Conservation (phyloP, 2,888 invertebrate genomes). For the Spicauda simplicius region DNA sequence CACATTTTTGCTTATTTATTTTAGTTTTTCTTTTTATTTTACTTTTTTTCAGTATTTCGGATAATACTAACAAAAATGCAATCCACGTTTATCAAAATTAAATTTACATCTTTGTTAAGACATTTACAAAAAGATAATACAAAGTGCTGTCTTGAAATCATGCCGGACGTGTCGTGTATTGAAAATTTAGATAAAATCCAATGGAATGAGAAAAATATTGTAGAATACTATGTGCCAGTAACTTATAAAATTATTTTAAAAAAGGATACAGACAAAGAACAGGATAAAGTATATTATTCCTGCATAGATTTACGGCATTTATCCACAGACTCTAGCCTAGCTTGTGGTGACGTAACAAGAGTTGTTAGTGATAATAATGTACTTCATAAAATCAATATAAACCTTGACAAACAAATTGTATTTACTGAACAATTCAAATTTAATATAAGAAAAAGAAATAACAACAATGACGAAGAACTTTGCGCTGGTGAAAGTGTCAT, state of each 20-base stretch:
- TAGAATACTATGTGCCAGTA: constrained; percentile 71
- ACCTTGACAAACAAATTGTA: background rate
- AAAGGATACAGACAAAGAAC: constrained; percentile 46
- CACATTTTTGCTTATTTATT: constrained; percentile 38
- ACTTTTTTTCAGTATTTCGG: constrained; percentile 40
- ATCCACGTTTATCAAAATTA: constrained; percentile 61
- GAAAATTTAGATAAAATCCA: constrained; percentile 67
- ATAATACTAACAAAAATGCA: constrained; percentile 52
- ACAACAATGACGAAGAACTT: background rate
- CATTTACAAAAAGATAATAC: constrained; percentile 51
- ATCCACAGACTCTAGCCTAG: constrained; percentile 48
- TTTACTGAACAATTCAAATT: constrained; percentile 20
- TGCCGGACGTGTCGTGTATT: constrained; percentile 63
- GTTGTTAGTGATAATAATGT: constrained; percentile 64
- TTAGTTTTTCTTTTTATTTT: constrained; percentile 39
- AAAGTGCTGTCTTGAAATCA: constrained; percentile 67
- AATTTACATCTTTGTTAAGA: constrained; percentile 65
- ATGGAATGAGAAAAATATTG: constrained; percentile 57
- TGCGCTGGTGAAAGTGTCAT: background rate
- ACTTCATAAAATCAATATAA: background rate
- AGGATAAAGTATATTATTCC: constrained; percentile 68
- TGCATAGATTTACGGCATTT: constrained; percentile 64
- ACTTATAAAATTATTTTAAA: constrained; percentile 68
- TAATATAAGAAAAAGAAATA: constrained; percentile 35
- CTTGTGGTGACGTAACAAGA: constrained; percentile 55